These are phyloP conservation scores for Macroteleia sp. DNA, from an alignment of 2,888 invertebrate genomes.

Conservation along the genomic window DNA sequence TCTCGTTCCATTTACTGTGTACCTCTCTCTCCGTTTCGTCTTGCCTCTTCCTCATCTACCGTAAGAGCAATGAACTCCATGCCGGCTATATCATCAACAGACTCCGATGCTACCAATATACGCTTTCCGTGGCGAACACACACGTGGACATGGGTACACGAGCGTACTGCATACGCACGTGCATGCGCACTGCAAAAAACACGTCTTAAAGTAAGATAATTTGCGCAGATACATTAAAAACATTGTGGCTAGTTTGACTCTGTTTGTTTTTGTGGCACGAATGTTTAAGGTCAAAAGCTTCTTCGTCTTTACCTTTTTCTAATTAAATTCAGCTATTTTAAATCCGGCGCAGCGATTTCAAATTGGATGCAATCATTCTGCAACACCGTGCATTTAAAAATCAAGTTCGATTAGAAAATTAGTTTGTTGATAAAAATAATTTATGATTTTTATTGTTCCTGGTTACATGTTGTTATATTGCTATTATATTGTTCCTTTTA, in stretches of 20 bases:
- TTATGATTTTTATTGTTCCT: too few relatives aligned
- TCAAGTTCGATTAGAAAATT: too few relatives aligned
- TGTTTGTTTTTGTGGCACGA: neutral
- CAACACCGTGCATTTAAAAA: too few relatives aligned
- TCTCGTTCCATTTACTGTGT: conserved; percentile 14
- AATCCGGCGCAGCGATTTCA: too few relatives aligned
- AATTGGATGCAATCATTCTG: too few relatives aligned
- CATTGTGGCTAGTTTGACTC: conserved; percentile 12
- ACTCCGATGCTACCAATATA: conserved; percentile 80
- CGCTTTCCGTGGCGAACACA: conserved; percentile 64
- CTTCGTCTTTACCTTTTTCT: too few relatives aligned
- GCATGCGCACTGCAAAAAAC: conserved; percentile 32
- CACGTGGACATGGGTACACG: conserved; percentile 66
- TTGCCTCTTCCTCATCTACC: conserved; percentile 66
- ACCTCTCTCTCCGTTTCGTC: conserved; percentile 47
- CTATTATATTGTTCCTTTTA: too few relatives aligned
- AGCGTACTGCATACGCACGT: conserved; percentile 52
- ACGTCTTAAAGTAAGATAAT: conserved; percentile 35
- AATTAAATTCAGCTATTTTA: too few relatives aligned
- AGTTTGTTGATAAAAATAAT: too few relatives aligned
- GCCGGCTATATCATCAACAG: conserved; percentile 80
- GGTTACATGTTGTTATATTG: too few relatives aligned
- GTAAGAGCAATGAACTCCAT: conserved; percentile 82
- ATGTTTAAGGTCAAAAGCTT: too few relatives aligned
- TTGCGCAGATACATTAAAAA: conserved; percentile 28